Evolutionary conservation across 2,888 invertebrate genomes (phyloP).

Genomic region (Volucella inflata): DNA sequence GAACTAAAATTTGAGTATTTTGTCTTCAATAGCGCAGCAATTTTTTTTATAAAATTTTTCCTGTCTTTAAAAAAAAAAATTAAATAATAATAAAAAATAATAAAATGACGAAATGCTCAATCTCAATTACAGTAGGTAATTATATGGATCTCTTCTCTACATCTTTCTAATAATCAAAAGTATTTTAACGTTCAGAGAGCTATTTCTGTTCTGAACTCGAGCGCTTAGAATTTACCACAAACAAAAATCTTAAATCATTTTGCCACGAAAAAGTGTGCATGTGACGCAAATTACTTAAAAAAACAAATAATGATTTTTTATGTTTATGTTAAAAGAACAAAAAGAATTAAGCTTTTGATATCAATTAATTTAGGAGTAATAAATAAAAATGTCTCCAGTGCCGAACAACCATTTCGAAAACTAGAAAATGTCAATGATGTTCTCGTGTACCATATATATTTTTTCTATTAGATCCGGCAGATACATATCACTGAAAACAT

Average conservation of each 20-base stretch:
- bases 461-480: background rate
- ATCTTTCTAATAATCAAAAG: too few species aligned
- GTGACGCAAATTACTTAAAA: slow-evolving; percentile 48
- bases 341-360: slow-evolving; percentile 36
- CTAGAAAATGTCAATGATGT: background rate
- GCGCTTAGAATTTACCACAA: slow-evolving; percentile 5
- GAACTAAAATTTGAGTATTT: too few species aligned
- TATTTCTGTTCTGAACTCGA: background rate
- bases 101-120: too few species aligned
- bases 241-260: slow-evolving; percentile 17
- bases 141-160: too few species aligned
- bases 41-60: too few species aligned
- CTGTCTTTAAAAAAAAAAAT: too few species aligned
- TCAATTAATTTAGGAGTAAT: background rate
- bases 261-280: slow-evolving; percentile 9
- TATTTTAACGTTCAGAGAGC: background rate
- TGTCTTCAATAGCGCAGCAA: too few species aligned
- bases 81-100: too few species aligned
- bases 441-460: background rate
- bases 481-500: background rate
- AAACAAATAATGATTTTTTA: background rate
- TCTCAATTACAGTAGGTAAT: too few species aligned
- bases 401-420: background rate
- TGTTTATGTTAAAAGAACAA: background rate
- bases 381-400: slow-evolving; percentile 3